These are phyloP conservation scores for Spodoptera exigua DNA, from an alignment of 2,888 invertebrate species.

Conservation along the genomic window DNA sequence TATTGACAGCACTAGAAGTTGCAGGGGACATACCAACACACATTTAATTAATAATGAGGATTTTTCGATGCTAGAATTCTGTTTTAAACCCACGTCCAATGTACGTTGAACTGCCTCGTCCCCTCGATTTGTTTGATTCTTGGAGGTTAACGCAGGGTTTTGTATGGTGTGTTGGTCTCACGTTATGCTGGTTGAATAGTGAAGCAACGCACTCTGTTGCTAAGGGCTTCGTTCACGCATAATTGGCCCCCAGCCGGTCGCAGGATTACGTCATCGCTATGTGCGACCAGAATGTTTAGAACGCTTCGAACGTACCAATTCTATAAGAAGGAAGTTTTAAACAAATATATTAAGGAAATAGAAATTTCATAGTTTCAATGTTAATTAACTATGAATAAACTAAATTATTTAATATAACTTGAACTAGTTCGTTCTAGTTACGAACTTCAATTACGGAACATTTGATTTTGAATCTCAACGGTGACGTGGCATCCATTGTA, in stretches of 20 bases:
- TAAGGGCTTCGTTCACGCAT: slow-evolving; percentile 76
- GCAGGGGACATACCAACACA: slow-evolving; percentile 55
- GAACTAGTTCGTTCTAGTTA: no score
- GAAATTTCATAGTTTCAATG: slow-evolving; percentile 5
- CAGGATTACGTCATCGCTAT: slow-evolving; percentile 78
- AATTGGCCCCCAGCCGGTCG: slow-evolving; percentile 73
- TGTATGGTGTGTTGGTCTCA: slow-evolving; percentile 35
- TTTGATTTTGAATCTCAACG: no score
- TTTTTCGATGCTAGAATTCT: slow-evolving; percentile 53
- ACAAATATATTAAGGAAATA: slow-evolving; percentile 26
- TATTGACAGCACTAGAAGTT: slow-evolving; percentile 51
- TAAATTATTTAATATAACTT: no score
- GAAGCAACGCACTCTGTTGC: slow-evolving; percentile 80
- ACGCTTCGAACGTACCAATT: slow-evolving; percentile 47
- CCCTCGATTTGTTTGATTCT: slow-evolving; percentile 21
- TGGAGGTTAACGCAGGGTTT: slow-evolving; percentile 5
- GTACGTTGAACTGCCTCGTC: slow-evolving; percentile 31
- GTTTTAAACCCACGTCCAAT: slow-evolving; percentile 29
- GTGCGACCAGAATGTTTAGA: slow-evolving; percentile 74
- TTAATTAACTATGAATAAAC: not conserved
- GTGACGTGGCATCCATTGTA: no score
- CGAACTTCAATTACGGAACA: no score
- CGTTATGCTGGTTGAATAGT: slow-evolving; percentile 43
- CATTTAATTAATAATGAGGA: slow-evolving; percentile 59
- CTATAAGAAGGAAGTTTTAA: slow-evolving; percentile 48